A percentile compares a stretch with the other conserved stretches of the same genome.
Evolutionary conservation across 2,888 invertebrate genomes (phyloP).

Genomic region (Lottia gigantea): DNA sequence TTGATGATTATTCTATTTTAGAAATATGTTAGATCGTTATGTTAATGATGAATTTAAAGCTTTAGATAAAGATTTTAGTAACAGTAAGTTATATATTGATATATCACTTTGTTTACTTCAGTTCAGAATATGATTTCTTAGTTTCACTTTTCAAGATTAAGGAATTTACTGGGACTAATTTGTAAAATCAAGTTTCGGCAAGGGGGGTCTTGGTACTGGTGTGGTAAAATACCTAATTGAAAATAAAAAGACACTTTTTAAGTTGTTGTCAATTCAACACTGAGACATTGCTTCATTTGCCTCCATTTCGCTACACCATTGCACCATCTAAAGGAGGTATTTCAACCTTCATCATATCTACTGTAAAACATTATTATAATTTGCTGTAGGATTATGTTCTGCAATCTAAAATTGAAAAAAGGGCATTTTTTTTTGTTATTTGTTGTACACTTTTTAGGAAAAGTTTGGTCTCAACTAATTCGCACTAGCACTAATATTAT

Average conservation of each 20-base stretch:
- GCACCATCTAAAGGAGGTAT: too few relatives aligned
- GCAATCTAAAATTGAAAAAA: not conserved
- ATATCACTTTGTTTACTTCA: not conserved
- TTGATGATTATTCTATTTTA: constrained; percentile 34
- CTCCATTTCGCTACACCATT: too few relatives aligned
- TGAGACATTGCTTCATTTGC: too few relatives aligned
- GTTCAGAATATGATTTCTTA: not conserved
- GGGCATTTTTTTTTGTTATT: not conserved
- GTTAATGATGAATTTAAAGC: constrained; percentile 66
- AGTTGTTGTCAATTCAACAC: too few relatives aligned
- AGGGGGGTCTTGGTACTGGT: too few relatives aligned
- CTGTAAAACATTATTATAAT: not conserved
- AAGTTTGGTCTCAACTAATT: not conserved
- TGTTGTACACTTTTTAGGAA: not conserved
- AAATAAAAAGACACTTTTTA: too few relatives aligned
- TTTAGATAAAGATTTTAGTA: constrained; percentile 63
- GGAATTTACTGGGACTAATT: too few relatives aligned
- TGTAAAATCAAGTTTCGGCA: too few relatives aligned
- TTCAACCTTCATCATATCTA: not conserved
- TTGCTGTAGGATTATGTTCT: not conserved
- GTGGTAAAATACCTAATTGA: too few relatives aligned
- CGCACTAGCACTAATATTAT: not conserved
- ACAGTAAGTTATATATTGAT: constrained; percentile 65
- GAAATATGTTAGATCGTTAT: constrained; percentile 66
- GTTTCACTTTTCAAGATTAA: too few relatives aligned